phyloP scores from a whole-genome alignment of 2,113 vertebrate species.

The Notarius quadriscutis region DNA sequence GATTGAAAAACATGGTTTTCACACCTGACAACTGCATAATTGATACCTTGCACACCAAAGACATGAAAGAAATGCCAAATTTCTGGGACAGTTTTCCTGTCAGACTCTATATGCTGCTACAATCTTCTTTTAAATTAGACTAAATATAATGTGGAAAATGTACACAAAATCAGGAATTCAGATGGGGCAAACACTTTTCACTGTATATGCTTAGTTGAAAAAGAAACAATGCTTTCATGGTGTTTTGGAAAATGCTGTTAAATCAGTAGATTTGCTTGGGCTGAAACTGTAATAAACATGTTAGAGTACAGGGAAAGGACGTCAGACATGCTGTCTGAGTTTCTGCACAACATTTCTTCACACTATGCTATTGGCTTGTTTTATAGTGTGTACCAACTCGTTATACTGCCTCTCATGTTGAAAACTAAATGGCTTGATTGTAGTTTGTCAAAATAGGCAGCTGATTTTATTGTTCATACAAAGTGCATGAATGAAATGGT shows the following conservation, averaged over 20 bases:
- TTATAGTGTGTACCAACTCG: neutral
- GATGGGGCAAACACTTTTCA: neutral
- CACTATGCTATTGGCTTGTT: neutral
- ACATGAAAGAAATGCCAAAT: neutral
- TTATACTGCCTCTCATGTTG: neutral
- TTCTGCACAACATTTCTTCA: neutral
- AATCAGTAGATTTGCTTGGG: neutral
- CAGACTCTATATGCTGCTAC: neutral
- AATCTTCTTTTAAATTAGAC: neutral
- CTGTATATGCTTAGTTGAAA: neutral
- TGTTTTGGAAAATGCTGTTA: neutral
- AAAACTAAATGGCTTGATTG: neutral
- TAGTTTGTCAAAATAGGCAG: neutral
- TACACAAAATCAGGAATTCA: neutral
- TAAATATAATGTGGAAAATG: neutral
- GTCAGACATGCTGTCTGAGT: neutral
- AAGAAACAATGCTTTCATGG: neutral
- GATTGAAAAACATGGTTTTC: neutral
- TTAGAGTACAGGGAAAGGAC: neutral
- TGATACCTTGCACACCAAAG: neutral
- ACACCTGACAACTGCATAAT: neutral
- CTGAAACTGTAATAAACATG: neutral
- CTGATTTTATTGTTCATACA: neutral
- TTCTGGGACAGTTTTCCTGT: neutral
- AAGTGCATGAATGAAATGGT: neutral